Conservation (phyloP, 2,113 vertebrate genomes). For the Oncorhynchus gorbuscha region DNA sequence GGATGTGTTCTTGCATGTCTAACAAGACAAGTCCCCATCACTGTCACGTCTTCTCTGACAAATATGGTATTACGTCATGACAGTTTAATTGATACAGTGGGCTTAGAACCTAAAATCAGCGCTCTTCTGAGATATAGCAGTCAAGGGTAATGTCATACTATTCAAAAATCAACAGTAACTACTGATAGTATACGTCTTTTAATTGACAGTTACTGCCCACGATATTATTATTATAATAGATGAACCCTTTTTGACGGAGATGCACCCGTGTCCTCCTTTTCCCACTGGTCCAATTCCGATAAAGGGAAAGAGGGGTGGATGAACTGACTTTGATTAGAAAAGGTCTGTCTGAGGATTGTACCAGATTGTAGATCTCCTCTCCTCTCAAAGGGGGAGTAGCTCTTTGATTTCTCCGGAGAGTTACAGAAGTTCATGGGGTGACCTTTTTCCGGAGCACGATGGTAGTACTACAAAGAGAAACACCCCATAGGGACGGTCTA, state of each 20-base stretch:
- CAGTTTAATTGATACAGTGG: constrained; percentile 50
- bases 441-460: constrained; percentile 60
- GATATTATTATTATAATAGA: constrained; percentile 54
- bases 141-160: neutral
- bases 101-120: constrained; percentile 44
- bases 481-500: constrained; percentile 19
- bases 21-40: constrained; percentile 24
- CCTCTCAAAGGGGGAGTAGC: constrained; percentile 51
- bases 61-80: constrained; percentile 33
- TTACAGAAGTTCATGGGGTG: constrained; percentile 54
- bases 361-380: constrained; percentile 47
- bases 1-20: constrained; percentile 4
- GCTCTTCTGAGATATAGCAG: neutral
- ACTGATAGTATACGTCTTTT: constrained; percentile 27
- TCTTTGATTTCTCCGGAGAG: constrained; percentile 65
- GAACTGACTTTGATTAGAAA: constrained; percentile 65
- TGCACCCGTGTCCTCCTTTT: constrained; percentile 62
- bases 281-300: constrained; percentile 58
- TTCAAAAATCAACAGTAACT: constrained; percentile 34
- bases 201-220: constrained; percentile 49
- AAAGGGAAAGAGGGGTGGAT: constrained; percentile 38
- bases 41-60: constrained; percentile 19
- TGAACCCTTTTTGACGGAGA: constrained; percentile 58
- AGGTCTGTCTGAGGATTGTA: constrained; percentile 58
- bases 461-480: constrained; percentile 47